Conservation (phyloP, 2,888 invertebrate species). For the Apoda limacodes region DNA sequence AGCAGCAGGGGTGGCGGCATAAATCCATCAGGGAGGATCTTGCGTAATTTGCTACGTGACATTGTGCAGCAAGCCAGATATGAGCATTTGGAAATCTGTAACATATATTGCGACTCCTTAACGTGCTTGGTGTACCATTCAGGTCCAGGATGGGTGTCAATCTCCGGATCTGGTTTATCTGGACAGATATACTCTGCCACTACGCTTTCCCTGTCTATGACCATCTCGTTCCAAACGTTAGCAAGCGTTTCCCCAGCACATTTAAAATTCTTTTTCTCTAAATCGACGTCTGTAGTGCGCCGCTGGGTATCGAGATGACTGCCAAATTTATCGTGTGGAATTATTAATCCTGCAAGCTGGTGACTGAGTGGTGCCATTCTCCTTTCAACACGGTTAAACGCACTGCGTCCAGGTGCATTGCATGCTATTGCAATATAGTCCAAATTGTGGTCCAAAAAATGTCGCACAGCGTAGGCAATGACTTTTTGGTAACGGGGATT, state of each 20-base stretch:
- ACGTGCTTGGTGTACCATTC: no score
- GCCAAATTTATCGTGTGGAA: conserved; percentile 17
- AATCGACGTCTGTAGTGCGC: conserved; percentile 15
- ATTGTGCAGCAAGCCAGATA: conserved; percentile 8
- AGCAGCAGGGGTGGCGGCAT: conserved; percentile 13
- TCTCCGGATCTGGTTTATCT: no score
- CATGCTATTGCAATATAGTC: conserved; percentile 14
- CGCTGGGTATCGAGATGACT: conserved; percentile 15
- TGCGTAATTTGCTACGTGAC: conserved; percentile 10
- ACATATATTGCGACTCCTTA: conserved; percentile 7
- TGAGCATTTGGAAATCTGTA: conserved; percentile 8
- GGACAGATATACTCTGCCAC: no score
- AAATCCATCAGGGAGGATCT: conserved; percentile 10
- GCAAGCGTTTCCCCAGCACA: conserved; percentile 7
- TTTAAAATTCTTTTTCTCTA: conserved; percentile 13
- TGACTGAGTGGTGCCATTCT: conserved; percentile 17
- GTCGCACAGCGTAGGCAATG: conserved; percentile 11
- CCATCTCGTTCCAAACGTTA: conserved; percentile 8
- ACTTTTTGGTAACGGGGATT: conserved; percentile 17
- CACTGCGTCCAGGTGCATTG: conserved; percentile 16
- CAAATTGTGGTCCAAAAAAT: conserved; percentile 19
- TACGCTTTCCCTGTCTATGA: no score
- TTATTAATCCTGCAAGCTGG: conserved; percentile 17
- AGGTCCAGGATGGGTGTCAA: no score
- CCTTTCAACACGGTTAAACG: conserved; percentile 16